Base-by-base conservation (phyloP, 2,797 vertebrate genomes). In the Mionectes olivaceus region DNA sequence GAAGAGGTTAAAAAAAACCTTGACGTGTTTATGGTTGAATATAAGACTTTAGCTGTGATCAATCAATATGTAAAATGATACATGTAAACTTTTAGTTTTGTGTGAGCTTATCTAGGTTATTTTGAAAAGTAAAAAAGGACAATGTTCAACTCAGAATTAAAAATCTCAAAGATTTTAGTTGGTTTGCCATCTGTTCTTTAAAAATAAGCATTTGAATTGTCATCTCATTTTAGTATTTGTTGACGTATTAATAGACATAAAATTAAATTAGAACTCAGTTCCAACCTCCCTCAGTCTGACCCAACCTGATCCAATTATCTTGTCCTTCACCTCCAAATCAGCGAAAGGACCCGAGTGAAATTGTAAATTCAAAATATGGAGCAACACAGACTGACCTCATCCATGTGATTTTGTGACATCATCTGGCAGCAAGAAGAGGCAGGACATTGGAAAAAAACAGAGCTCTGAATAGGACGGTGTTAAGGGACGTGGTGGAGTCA, bases 401-500 rank as follows among this genome's bases (percentile, higher is more conserved):
- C 10, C 5, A 0, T 2, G 3, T 10, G n/a, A 33, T 22, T 61
- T 39, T 41, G 30, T 76, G 86, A 35, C 21, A 47, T 83, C 24
- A 17, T 24, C 7, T 11, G 27, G 27, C 15, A 57, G 19, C 28
- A 39, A 13, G 50, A 47, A n/a, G 67, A 28, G 77, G 10, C 11
- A n/a, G 61, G 33, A 35, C 19, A 6, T 5, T 39, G 50, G 6
- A 17, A 25, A 32, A 32, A 6, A 43, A 7, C 14, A 93, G 22
- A 21, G 8, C 28, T 63, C 57, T 23, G 33, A 12, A 12, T 27
- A 41, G 52, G 44, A 11, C 27, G 19, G 7, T 71, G 4, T 61
- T 37, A n/a, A 52, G 27, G 43, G 39, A 18, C 0, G 0, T 55
- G 39, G 24, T 24, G 12, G 15, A 46, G 12, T 56, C 55, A 35